phyloP scores from a whole-genome alignment of 2,888 invertebrate species.

The Drosophila paranaensis region DNA sequence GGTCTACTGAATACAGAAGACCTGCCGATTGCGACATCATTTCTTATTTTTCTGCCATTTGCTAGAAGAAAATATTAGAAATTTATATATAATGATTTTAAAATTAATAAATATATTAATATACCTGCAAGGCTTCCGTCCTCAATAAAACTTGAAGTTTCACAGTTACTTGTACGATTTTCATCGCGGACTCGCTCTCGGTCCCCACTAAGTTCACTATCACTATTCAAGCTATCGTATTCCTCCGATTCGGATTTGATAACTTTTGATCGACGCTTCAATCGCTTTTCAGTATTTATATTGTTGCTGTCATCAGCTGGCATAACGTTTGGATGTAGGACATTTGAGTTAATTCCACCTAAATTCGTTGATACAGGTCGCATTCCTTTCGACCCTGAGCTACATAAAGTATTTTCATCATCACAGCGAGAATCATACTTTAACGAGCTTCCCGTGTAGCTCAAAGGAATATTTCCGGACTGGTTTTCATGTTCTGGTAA shows the following conservation, averaged over 20 bases:
- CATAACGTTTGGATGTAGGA: conserved; percentile 54
- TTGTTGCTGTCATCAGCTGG: conserved; percentile 62
- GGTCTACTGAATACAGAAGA: conserved; percentile 86
- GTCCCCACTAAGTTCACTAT: conserved; percentile 85
- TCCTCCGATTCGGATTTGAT: conserved; percentile 87
- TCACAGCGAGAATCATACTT: conserved; percentile 80
- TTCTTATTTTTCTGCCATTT: conserved; percentile 83
- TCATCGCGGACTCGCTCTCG: conserved; percentile 84
- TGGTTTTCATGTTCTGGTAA: conserved; percentile 86
- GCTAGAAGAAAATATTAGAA: conserved; percentile 39
- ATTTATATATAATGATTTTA: not conserved
- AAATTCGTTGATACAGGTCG: conserved; percentile 63
- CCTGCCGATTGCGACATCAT: conserved; percentile 81
- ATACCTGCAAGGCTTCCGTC: conserved; percentile 82
- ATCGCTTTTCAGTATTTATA: conserved; percentile 82
- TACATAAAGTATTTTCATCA: conserved; percentile 73
- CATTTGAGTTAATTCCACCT: conserved; percentile 57
- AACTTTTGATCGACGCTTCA: conserved; percentile 85
- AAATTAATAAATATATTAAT: no score
- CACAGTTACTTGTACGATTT: conserved; percentile 84
- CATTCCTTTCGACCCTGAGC: conserved; percentile 72
- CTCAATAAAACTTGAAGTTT: conserved; percentile 85
- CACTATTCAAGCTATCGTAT: conserved; percentile 86
- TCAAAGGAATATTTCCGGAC: conserved; percentile 85
- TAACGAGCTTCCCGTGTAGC: conserved; percentile 76